Percentiles rank a stretch among this genome's conserved stretches.
phyloP scores from a whole-genome alignment of 2,888 invertebrate genomes.

The Rhyacophila evoluta region DNA sequence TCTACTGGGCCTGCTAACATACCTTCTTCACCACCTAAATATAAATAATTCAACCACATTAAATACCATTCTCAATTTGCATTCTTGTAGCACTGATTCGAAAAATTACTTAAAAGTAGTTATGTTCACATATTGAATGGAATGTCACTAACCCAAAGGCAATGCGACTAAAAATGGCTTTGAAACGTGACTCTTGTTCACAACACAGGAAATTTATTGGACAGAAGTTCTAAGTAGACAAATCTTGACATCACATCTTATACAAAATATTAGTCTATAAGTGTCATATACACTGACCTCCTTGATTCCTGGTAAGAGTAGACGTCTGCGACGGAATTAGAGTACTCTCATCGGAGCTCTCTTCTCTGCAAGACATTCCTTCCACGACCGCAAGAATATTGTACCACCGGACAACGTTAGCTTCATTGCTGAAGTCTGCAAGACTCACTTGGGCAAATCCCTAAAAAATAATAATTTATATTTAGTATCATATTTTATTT shows the following conservation, averaged over 20 bases:
- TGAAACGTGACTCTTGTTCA: too few relatives aligned
- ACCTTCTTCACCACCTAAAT: conserved; percentile 68
- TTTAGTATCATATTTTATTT: too few relatives aligned
- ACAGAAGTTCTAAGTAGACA: too few relatives aligned
- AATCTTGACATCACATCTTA: too few relatives aligned
- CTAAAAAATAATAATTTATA: conserved; percentile 69
- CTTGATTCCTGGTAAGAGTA: conserved; percentile 91
- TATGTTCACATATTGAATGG: too few relatives aligned
- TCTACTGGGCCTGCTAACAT: conserved; percentile 71
- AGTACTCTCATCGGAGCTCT: conserved; percentile 96
- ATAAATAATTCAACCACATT: conserved; percentile 55
- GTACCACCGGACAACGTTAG: conserved; percentile 91
- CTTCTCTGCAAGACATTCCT: conserved; percentile 75
- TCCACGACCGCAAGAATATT: conserved; percentile 84
- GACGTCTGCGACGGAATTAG: conserved; percentile 97
- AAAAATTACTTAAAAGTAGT: too few relatives aligned
- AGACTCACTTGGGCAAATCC: conserved; percentile 96
- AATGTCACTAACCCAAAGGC: too few relatives aligned
- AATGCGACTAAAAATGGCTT: too few relatives aligned
- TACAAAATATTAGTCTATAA: too few relatives aligned
- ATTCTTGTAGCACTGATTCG: too few relatives aligned
- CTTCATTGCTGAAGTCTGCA: conserved; percentile 91
- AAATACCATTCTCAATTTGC: too few relatives aligned
- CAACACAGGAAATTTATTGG: too few relatives aligned
- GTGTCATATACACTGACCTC: conserved; percentile 58